Conservation (phyloP, 1,140 invertebrate genomes). For the Drosophila busckii region DNA sequence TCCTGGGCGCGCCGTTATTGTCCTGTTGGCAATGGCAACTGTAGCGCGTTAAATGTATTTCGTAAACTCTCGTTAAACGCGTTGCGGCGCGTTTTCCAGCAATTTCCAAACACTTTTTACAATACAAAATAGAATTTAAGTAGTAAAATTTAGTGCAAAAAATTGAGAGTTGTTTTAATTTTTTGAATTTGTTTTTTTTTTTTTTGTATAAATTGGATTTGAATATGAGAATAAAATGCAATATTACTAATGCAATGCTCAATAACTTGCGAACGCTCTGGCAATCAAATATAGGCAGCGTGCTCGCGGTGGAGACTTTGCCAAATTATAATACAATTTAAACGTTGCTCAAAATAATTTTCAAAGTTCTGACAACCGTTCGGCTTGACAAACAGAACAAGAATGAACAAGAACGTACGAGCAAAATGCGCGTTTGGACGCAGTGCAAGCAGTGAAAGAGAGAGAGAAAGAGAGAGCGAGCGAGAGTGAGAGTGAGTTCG, state of each 20-base stretch:
- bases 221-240: slow-evolving; percentile 58
- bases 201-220: slow-evolving; percentile 25
- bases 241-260: slow-evolving; percentile 69
- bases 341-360: slow-evolving; percentile 23
- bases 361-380: slow-evolving; percentile 67
- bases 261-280: slow-evolving; percentile 41
- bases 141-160: slow-evolving; percentile 61
- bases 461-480: neutral
- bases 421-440: slow-evolving; percentile 49
- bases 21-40: slow-evolving; percentile 37
- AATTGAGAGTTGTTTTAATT: slow-evolving; percentile 41
- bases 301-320: slow-evolving; percentile 1
- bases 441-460: slow-evolving; percentile 13
- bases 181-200: slow-evolving; percentile 11
- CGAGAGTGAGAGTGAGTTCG: neutral
- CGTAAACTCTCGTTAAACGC: slow-evolving; percentile 37
- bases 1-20: slow-evolving; percentile 13
- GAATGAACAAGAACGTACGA: slow-evolving; percentile 68
- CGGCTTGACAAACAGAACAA: slow-evolving; percentile 74
- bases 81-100: slow-evolving; percentile 34
- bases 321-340: slow-evolving; percentile 3
- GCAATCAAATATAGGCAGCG: slow-evolving; percentile 28
- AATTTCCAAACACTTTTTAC: slow-evolving; percentile 66
- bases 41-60: slow-evolving; percentile 30
- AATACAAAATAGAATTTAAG: slow-evolving; percentile 69